Percentiles rank a stretch among this genome's conserved stretches.
Evolutionary conservation across 2,113 vertebrate species (phyloP).

Genomic region (Chauna torquata): DNA sequence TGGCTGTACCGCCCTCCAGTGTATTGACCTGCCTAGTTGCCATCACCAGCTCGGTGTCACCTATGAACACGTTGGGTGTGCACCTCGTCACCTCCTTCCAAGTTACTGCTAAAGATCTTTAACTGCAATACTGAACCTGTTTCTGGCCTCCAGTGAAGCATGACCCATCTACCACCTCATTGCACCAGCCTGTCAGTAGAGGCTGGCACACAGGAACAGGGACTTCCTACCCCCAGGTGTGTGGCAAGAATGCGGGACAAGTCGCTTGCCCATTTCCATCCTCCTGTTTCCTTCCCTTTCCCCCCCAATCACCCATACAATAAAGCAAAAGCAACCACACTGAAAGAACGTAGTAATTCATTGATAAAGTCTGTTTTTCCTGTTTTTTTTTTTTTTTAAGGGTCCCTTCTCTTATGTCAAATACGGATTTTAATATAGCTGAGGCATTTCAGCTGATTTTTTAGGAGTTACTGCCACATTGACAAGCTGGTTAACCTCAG

Average conservation of each 20-base stretch:
- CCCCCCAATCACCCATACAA: background rate
- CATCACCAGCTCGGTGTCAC: background rate
- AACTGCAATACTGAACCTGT: background rate
- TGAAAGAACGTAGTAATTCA: background rate
- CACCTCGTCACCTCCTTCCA: background rate
- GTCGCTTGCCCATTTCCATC: background rate
- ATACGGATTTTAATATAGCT: background rate
- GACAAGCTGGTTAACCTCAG: background rate
- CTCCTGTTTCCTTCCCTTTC: background rate
- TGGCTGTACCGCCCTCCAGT: background rate
- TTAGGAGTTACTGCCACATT: background rate
- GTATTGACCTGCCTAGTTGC: background rate
- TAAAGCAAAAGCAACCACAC: background rate
- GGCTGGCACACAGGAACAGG: background rate
- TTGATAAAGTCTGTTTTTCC: background rate
- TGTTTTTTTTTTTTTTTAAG: background rate
- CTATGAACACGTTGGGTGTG: background rate
- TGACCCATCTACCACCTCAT: accelerated
- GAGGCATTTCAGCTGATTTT: background rate
- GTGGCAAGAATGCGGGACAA: background rate
- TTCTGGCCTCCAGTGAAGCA: background rate
- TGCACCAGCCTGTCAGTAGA: background rate
- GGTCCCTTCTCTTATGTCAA: background rate
- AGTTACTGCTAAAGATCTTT: background rate
- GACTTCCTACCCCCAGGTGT: background rate